Percentiles rank a stretch among this genome's conserved stretches.
Conservation (phyloP, 2,888 invertebrate species). For the Ditula angustiorana region DNA sequence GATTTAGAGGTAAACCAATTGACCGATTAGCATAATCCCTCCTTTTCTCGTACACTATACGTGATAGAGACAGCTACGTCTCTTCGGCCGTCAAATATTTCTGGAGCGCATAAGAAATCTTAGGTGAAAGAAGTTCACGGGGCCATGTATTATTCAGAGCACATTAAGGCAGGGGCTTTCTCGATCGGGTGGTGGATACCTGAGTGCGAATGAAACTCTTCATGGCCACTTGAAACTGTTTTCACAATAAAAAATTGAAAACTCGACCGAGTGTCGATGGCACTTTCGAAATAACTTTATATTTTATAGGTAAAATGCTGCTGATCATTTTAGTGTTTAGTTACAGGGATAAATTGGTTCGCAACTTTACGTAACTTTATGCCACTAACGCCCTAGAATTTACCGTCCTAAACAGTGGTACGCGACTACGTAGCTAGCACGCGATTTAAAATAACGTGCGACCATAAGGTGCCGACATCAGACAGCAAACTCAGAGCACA, state of each 20-base stretch:
- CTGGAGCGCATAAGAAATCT: constrained; percentile 13
- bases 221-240: constrained; percentile 20
- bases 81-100: constrained; percentile 5
- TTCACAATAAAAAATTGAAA: constrained; percentile 1
- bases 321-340: not conserved
- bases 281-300: not conserved
- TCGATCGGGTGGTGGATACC: constrained; percentile 49
- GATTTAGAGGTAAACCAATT: constrained; percentile 7
- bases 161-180: constrained; percentile 49
- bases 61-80: constrained; percentile 2
- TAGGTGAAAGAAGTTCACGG: constrained; percentile 43
- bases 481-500: too few species aligned
- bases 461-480: too few species aligned
- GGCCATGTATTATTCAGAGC: constrained; percentile 53
- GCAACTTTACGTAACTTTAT: not conserved
- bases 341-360: not conserved
- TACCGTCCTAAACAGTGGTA: too few species aligned
- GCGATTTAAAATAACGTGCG: too few species aligned
- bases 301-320: not conserved
- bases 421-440: too few species aligned
- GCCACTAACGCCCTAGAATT: too few species aligned
- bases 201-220: constrained; percentile 46
- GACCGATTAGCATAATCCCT: constrained; percentile 12
- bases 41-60: constrained; percentile 1
- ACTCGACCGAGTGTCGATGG: not conserved